phyloP scores from a whole-genome alignment of 2,113 vertebrate genomes.

The Dicaeum eximium region DNA sequence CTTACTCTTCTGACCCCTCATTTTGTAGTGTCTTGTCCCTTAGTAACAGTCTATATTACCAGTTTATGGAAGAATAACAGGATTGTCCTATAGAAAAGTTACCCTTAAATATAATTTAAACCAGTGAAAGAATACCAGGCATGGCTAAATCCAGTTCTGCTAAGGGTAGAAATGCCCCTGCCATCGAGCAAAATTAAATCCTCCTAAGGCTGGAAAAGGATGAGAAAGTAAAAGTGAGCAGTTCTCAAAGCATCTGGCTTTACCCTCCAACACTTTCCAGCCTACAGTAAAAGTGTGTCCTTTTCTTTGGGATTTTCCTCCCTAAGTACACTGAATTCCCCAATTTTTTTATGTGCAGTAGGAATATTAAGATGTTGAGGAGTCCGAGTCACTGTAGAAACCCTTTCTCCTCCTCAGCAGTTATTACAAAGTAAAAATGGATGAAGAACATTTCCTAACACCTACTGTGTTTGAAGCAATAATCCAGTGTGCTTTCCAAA shows the following conservation, averaged over 20 bases:
- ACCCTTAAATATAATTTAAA: background rate
- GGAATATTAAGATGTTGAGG: background rate
- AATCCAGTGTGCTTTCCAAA: background rate
- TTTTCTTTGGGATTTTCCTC: background rate
- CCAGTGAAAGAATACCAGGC: background rate
- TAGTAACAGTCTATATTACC: background rate
- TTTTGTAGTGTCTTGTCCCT: background rate
- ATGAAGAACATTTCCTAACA: constrained; percentile 46
- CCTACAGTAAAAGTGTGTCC: background rate
- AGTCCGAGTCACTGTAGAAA: background rate
- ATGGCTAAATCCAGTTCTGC: background rate
- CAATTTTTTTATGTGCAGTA: background rate
- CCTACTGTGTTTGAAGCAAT: constrained; percentile 23
- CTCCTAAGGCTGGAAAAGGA: background rate
- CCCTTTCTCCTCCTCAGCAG: background rate
- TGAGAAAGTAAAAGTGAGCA: background rate
- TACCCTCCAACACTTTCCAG: background rate
- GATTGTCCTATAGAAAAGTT: background rate
- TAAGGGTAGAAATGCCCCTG: background rate
- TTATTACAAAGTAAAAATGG: background rate
- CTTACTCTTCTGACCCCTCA: background rate
- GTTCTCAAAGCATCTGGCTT: background rate
- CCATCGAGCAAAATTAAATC: background rate
- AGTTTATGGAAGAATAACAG: background rate
- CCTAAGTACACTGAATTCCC: background rate